Percentiles rank a stretch among this genome's conserved stretches.
Conservation (phyloP, 2,113 vertebrate species). For the Oreochromis aureus region DNA sequence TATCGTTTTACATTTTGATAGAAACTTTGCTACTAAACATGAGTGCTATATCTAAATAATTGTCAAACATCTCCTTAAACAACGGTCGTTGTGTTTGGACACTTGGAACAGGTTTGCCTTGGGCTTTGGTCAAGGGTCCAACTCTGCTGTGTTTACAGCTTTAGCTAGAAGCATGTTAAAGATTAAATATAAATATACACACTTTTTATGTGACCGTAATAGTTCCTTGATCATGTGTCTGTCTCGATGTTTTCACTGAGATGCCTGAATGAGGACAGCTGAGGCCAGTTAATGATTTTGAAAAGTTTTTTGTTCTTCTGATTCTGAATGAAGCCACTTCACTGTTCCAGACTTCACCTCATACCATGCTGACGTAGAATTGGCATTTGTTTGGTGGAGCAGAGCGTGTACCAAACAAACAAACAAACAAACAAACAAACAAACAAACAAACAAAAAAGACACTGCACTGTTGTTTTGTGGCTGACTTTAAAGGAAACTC, state of each 20-base stretch:
- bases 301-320: not conserved
- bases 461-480: not conserved
- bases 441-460: not conserved
- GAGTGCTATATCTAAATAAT: not conserved
- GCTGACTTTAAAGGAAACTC: not conserved
- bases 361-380: rapidly evolving
- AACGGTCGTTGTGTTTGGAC: rapidly evolving
- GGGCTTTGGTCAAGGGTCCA: rapidly evolving
- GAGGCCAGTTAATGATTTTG: rapidly evolving
- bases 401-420: not conserved
- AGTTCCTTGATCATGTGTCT: not conserved
- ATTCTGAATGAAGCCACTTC: not conserved
- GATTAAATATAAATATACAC: rapidly evolving
- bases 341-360: rapidly evolving
- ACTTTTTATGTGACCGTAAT: rapidly evolving
- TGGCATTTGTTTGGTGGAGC: not conserved
- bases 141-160: not conserved
- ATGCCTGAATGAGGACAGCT: not conserved
- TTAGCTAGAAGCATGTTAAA: not conserved
- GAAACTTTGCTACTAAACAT: rapidly evolving
- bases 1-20: not conserved
- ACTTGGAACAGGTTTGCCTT: rapidly evolving
- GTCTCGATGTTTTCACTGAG: not conserved
- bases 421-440: rapidly evolving
- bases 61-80: not conserved